Percentiles rank a stretch among this genome's conserved stretches.
Evolutionary conservation across 2,888 invertebrate genomes (phyloP).

Genomic region (Melinopterus prodromus): DNA sequence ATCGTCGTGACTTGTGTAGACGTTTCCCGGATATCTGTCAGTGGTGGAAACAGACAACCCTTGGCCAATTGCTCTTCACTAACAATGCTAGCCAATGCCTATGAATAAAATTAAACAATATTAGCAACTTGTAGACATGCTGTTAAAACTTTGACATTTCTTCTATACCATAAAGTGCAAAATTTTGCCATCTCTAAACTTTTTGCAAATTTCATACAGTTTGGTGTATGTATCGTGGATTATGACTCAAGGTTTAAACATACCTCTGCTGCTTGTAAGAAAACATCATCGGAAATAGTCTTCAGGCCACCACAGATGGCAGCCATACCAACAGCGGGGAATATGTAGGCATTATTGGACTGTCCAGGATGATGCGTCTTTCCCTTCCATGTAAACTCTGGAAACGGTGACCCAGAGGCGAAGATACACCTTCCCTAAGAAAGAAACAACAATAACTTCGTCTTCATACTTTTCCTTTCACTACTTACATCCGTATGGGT

Average conservation of each 20-base stretch:
- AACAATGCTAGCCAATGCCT: slow-evolving; percentile 84
- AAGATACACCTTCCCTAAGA: slow-evolving; percentile 88
- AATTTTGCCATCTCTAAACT: no score
- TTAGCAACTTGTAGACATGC: no score
- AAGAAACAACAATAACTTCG: slow-evolving; percentile 22
- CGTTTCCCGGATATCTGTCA: slow-evolving; percentile 82
- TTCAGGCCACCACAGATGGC: slow-evolving; percentile 88
- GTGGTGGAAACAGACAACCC: slow-evolving; percentile 93
- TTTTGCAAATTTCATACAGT: no score
- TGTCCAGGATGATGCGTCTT: slow-evolving; percentile 90
- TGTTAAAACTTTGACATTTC: no score
- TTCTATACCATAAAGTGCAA: no score
- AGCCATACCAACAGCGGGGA: slow-evolving; percentile 95
- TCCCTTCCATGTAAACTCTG: slow-evolving; percentile 82
- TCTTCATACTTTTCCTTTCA: slow-evolving; percentile 13
- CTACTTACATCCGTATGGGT: slow-evolving; percentile 78
- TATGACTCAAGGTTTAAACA: neutral
- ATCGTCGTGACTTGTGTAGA: slow-evolving; percentile 87
- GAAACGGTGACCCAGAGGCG: slow-evolving; percentile 97
- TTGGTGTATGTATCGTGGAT: no score
- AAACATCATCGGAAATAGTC: slow-evolving; percentile 90
- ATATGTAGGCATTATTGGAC: slow-evolving; percentile 98
- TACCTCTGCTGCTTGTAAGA: slow-evolving; percentile 91
- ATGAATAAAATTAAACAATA: slow-evolving; percentile 45
- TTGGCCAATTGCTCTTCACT: slow-evolving; percentile 79